Evolutionary conservation across 2,797 vertebrate genomes (phyloP), one percentile per base, ranked within the genome.

Genomic region (Xenopus petersii): DNA sequence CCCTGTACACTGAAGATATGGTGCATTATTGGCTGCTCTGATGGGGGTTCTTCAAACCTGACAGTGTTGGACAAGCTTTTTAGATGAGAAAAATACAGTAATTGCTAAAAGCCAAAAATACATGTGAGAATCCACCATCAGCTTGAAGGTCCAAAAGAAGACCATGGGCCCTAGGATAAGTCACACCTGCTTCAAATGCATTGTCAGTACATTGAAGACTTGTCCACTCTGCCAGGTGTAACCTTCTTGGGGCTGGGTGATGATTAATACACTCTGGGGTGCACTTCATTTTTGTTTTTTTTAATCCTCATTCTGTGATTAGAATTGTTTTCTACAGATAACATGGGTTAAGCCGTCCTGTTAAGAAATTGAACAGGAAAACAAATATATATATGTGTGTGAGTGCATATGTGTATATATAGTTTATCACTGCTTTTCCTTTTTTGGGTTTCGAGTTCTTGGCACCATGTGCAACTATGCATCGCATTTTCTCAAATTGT

Each of bases 391-490:
- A 21, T 64, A 17, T 64, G 10, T 64, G 36, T 21, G 10, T 47
- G n/a, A 46, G 46, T n/a, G 49, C 49, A 36, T 36, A 33, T 33
- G 15, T 63, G n/a, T 64, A 64, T 46, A 17, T 47, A 64, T 64
- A 33, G n/a, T 8, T 33, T 30, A 9, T 24, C 17, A 61, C 12
- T 13, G 26, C 12, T 33, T 63, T 33, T 63, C 26, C 61, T 6
- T 63, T 30, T 30, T 47, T n/a, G 9, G 26, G 65, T 86, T 86
- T 12, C 85, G 85, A 85, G 87, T 75, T 85, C 89, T 92, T 91
- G 91, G 92, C 93, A 93, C 93, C 91, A 93, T 92, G 93, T 95
- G 95, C 95, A 93, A 95, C 96, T 99, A 98, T 98, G 97, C 98
- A 98, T 96, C 93, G 92, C 92, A 92, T 90, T 51, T 93, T 93